Percentiles rank a stretch among this genome's conserved stretches.
Evolutionary conservation across 2,888 invertebrate genomes (phyloP).

Genomic region (Achlya flavicornis): DNA sequence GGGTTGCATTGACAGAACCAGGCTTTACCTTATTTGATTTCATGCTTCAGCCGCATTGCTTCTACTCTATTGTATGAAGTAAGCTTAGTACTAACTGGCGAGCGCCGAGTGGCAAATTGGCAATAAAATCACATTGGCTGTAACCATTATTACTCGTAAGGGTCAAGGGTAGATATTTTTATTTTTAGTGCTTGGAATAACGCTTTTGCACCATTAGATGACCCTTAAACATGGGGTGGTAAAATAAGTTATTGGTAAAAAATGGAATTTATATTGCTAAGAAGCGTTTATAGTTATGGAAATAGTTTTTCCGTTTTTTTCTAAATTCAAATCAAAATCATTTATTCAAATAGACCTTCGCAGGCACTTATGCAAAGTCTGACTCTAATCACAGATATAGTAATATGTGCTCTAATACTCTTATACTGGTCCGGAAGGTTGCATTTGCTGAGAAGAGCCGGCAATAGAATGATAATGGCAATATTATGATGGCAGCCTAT

Average conservation of each 20-base stretch:
- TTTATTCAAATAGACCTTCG: too few relatives aligned
- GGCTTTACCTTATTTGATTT: background rate
- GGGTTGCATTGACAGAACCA: slow-evolving; percentile 4
- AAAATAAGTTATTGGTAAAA: background rate
- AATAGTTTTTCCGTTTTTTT: too few relatives aligned
- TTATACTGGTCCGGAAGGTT: too few relatives aligned
- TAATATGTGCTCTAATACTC: too few relatives aligned
- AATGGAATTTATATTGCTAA: slow-evolving; percentile 1
- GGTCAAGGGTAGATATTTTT: slow-evolving; percentile 24
- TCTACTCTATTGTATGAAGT: slow-evolving; percentile 1
- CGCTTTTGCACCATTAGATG: slow-evolving; percentile 7
- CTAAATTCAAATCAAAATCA: too few relatives aligned
- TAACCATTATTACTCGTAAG: slow-evolving; percentile 22
- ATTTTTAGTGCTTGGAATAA: slow-evolving; percentile 11
- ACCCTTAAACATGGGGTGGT: slow-evolving; percentile 8
- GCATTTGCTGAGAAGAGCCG: too few relatives aligned
- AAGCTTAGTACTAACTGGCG: slow-evolving; percentile 12
- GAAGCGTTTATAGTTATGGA: background rate
- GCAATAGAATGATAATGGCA: too few relatives aligned
- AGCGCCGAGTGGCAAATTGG: slow-evolving; percentile 20
- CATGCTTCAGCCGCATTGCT: background rate
- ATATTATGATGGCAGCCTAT: too few relatives aligned
- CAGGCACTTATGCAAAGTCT: too few relatives aligned
- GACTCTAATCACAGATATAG: too few relatives aligned
- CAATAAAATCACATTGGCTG: slow-evolving; percentile 30